These are phyloP conservation scores for Manduca sexta DNA, from an alignment of 1,140 invertebrate genomes.

Conservation along the genomic window DNA sequence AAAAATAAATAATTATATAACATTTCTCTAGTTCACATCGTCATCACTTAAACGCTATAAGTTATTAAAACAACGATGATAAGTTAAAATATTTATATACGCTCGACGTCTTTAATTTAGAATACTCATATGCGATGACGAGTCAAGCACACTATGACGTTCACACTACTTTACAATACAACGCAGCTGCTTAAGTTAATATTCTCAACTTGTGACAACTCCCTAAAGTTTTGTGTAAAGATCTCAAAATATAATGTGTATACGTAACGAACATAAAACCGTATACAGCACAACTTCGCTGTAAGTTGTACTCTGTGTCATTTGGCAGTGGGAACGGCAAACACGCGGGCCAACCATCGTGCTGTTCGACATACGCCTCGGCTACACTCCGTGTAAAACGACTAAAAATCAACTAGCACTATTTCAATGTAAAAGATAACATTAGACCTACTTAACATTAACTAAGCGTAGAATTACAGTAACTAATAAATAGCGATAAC, in stretches of 20 bases:
- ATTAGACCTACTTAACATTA: slow-evolving; percentile 27
- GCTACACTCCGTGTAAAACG: not conserved
- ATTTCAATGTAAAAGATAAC: slow-evolving; percentile 42
- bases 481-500: slow-evolving; percentile 59
- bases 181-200: not conserved
- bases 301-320: slow-evolving; percentile 54
- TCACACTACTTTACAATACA: not conserved
- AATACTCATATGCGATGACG: slow-evolving; percentile 23
- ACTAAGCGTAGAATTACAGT: slow-evolving; percentile 40
- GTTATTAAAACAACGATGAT: slow-evolving; percentile 44
- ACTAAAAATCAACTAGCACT: slow-evolving; percentile 8
- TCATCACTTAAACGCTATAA: slow-evolving; percentile 43
- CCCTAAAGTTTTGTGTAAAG: not conserved
- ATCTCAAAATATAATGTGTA: not conserved
- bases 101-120: slow-evolving; percentile 42
- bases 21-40: slow-evolving; percentile 40
- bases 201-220: not conserved
- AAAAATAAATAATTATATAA: slow-evolving; percentile 38
- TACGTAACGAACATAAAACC: slow-evolving; percentile 13
- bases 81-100: slow-evolving; percentile 37
- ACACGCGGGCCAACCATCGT: not conserved
- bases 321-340: slow-evolving; percentile 54
- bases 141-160: slow-evolving; percentile 25
- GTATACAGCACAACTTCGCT: slow-evolving; percentile 30
- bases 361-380: not conserved